Percentiles rank a stretch among this genome's conserved stretches.
Evolutionary conservation across 2,113 vertebrate genomes (phyloP).

Genomic region (Polypterus bichir): DNA sequence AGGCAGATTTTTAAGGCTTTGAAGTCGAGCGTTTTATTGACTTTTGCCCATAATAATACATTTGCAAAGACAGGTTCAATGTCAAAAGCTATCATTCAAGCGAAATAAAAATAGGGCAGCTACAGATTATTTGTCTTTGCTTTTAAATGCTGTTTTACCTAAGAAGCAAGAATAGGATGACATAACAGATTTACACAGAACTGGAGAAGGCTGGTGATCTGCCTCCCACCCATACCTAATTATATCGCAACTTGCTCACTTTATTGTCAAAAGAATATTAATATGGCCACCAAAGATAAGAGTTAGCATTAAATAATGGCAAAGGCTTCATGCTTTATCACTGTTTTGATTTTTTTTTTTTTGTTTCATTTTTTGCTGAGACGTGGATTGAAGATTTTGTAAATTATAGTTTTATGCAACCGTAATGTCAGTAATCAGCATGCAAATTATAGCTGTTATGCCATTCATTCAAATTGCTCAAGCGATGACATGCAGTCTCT

Average conservation of each 20-base stretch:
- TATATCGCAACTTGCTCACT: no score
- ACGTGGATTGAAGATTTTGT: not conserved
- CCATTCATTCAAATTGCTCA: not conserved
- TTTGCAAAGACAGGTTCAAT: not conserved
- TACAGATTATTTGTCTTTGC: no score
- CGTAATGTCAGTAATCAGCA: constrained; percentile 4
- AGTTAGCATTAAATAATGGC: no score
- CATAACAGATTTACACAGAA: no score
- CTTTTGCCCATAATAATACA: not conserved
- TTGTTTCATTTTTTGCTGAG: constrained; percentile 8
- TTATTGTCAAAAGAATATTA: no score
- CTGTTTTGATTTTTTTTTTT: no score
- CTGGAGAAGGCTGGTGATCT: no score
- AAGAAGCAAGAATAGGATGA: no score
- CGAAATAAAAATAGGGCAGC: not conserved
- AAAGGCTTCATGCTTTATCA: no score
- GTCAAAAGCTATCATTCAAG: not conserved
- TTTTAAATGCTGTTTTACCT: no score
- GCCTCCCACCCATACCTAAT: no score
- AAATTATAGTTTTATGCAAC: constrained; percentile 3
- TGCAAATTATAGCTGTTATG: constrained; percentile 4
- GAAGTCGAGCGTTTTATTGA: not conserved
- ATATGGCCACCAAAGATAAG: no score
- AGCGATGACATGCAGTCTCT: constrained; percentile 4
- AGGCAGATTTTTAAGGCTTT: not conserved